Evolutionary conservation across 1,140 invertebrate genomes (phyloP).

Genomic region (Holcopasites calliopsidis): DNA sequence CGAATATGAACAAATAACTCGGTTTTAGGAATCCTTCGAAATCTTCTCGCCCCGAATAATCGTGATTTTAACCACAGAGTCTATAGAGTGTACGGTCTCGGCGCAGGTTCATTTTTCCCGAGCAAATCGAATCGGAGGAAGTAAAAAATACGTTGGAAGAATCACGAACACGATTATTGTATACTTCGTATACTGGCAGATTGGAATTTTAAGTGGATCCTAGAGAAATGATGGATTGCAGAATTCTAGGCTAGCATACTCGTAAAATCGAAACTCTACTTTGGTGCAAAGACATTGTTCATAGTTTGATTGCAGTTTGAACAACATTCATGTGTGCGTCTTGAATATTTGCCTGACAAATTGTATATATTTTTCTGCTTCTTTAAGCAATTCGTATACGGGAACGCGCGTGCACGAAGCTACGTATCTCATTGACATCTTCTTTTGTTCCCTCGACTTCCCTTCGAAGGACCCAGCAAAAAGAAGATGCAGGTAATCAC

Average conservation of each 20-base stretch:
- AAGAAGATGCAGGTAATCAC: conserved; percentile 21
- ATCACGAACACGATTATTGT: not conserved
- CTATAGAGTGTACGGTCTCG: too few species aligned
- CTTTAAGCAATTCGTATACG: not conserved
- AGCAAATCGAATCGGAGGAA: conserved; percentile 1
- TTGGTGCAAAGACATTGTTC: too few species aligned
- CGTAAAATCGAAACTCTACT: conserved; percentile 10
- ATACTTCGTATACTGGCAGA: conserved; percentile 5
- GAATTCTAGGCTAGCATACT: conserved; percentile 17
- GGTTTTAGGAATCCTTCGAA: not conserved
- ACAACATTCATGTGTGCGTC: not conserved
- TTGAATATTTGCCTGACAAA: not conserved
- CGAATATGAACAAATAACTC: not conserved
- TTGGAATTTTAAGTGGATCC: conserved; percentile 42
- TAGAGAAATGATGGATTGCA: conserved; percentile 38
- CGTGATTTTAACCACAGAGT: not conserved
- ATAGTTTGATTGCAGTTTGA: not conserved
- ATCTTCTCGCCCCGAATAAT: not conserved
- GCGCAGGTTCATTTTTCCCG: conserved; percentile 8
- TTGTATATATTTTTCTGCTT: not conserved
- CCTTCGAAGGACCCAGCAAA: not conserved
- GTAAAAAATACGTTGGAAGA: conserved; percentile 16
- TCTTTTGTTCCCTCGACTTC: not conserved
- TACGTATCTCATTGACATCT: not conserved
- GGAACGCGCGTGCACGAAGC: not conserved